Evolutionary conservation across 53 echinoderm and acorn worm genomes (phyloP), one percentile per base, ranked within the genome.

Genomic region (Luidia sarsii): DNA sequence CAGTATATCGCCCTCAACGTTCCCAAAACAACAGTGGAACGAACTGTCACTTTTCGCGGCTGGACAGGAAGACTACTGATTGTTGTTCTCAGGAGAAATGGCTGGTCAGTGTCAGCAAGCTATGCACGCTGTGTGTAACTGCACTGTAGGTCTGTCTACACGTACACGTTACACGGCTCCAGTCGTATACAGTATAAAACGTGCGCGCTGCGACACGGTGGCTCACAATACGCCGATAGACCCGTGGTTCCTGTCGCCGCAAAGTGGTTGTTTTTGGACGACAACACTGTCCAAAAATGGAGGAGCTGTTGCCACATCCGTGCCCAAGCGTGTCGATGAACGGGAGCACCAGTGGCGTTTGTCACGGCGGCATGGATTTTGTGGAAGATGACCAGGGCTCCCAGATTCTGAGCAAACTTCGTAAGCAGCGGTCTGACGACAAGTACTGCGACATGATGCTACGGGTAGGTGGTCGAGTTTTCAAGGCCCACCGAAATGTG

Each of bases 361-460:
- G 70, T 39, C 45, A 70, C 48, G 48, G 62, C 21, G 39, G 70
- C 28, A 96, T 96, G 97, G 92, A 96, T 50, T 96, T 96, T 79
- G 65, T 70, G 38, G 91, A 93, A 67, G 82, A 83, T 36, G 89
- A 95, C 56, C 88, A 86, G 48, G 97, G 88, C 48, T 86, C 88
- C 38, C 64, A 82, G 37, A 91, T 96, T 77, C 62, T 96, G 33
- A 91, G 80, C 65, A 93, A 96, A 90, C 89, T 96, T 50, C 75
- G 89, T 50, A 68, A 80, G 32, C 93, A 93, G 80, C 85, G 97
- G 45, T 66, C 88, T 7, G 97, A 96, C 61, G 97, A 91, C 25
- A 96, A 96, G 53, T 96, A 89, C 53, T 96, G 97, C 86, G 97
- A 96, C 81, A 96, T 96, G 89, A 91, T 89, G 39, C 69, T 96